A percentile compares a stretch with the other conserved stretches of the same genome.
Evolutionary conservation across 2,797 vertebrate genomes (phyloP).

Genomic region (Lophotriccus pileatus): DNA sequence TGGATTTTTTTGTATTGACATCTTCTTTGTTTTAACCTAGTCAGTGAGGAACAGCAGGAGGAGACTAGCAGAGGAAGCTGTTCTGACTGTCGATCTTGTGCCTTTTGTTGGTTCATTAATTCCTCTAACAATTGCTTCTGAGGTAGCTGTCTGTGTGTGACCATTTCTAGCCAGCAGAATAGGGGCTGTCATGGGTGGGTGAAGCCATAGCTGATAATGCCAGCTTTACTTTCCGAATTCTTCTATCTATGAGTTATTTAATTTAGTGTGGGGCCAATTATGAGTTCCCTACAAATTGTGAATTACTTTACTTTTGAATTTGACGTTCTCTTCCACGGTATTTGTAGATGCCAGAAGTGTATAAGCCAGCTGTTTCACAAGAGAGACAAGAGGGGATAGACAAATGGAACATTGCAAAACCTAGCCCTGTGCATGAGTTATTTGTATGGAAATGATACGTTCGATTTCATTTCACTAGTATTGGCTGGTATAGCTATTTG

Average conservation of each 20-base stretch:
- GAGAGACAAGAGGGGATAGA: neutral
- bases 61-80: slow-evolving; percentile 15
- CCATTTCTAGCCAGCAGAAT: neutral
- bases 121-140: slow-evolving; percentile 42
- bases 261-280: neutral
- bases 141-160: neutral
- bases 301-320: neutral
- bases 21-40: slow-evolving; percentile 43
- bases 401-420: neutral
- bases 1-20: neutral
- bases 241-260: neutral
- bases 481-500: neutral
- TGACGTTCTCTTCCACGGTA: neutral
- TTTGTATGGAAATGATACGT: neutral
- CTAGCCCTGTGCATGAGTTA: neutral
- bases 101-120: slow-evolving; percentile 53
- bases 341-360: neutral
- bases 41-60: slow-evolving; percentile 9
- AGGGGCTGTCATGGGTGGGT: neutral
- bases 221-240: neutral
- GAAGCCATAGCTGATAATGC: neutral
- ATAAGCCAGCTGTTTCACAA: neutral
- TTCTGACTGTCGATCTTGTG: slow-evolving; percentile 57
- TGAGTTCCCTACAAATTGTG: neutral
- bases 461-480: neutral